Base-by-base conservation (phyloP, 2,113 vertebrate genomes). In the Phylloscopus trochiloides region DNA sequence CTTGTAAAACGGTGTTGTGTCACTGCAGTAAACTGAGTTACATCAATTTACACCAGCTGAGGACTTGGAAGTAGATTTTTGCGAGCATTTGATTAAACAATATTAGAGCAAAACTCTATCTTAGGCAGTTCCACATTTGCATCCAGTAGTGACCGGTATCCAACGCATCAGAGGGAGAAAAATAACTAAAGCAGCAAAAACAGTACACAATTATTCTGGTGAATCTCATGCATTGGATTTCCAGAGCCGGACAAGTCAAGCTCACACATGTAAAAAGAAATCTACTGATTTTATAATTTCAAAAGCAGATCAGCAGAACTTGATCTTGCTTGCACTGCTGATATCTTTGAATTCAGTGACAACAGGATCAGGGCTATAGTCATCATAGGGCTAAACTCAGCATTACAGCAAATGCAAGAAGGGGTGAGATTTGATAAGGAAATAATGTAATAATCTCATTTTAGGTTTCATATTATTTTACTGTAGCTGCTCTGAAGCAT, bases 21-120 rank as follows among this genome's bases (percentile, higher is more conserved):
- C 78, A 70, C 7, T 18, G 48, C 0, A 3, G 63, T 90, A 90
- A 95, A 92, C 59, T 43, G 54, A 90, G 82, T 82, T 83, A 88
- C 7, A 62, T 76, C 82, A 71, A 52, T 94, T 88, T 81, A 66
- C 7, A 75, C 63, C 92, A 93, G 59, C 82, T 95, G 92, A 95
- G 78, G 81, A 83, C 78, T 55, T 96, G 90, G 74, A 88, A 40
- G 17, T 32, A 66, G 38, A n/a, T 77, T 88, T 97, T 92, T 83
- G 59, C 68, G 43, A 86, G 83, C 20, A 61, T 61, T 88, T 43
- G 28, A 86, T 93, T 83, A 71, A 92, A 88, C 59, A 47, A 43
- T 73, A 57, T 57, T 57, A 92, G 54, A 65, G 11, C 16, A 88
- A 88, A 94, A 57, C 22, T 73, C 28, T 70, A 1, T 40, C 15